Evolutionary conservation across 2,113 vertebrate species (phyloP), one percentile per base, ranked within the genome.

Genomic region (Entomyzon cyanotis): DNA sequence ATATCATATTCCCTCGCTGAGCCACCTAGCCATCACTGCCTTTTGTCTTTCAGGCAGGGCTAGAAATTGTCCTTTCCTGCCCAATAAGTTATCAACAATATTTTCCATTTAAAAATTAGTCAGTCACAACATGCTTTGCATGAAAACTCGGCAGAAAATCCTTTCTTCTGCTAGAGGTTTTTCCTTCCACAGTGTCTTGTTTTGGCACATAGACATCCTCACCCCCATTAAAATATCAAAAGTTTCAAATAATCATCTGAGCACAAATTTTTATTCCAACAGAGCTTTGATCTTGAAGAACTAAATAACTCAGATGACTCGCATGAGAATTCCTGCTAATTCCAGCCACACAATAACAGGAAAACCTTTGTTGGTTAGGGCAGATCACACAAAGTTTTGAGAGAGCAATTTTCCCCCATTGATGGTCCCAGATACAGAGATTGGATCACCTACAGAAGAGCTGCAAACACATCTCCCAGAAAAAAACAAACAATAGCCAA

Each of bases 71-170:
- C 84, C 67, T 67, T 93, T 7, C 35, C 31, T 76, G 62, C 21
- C 62, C 83, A 90, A 59, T 77, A 64, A 84, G 83, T 73, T 77
- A 83, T 37, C 84, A 76, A 44, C 46, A 85, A 53, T 83, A 89
- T 73, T 96, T 89, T 69, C 67, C n/a, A 60, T 60, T 89, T 83
- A 74, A 87, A 94, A 93, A 59, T 70, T 44, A 80, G 47, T 37
- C 77, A 84, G 23, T 42, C 68, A 93, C 50, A 70, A 30, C 3
- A 6, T 33, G 53, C 90, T 88, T 70, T 73, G 31, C 86, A 65
- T 33, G 58, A 71, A 71, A 2, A 2, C 52, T 64, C 50, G 62
- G 47, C 25, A 77, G 46, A 25, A 50, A 93, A 30, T 14, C 42
- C 8, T 31, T 69, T 70, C 49, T 59, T 9, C 16, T 17, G 16